Conservation (phyloP, 2,888 invertebrate genomes). For the Chrysolina americana region DNA sequence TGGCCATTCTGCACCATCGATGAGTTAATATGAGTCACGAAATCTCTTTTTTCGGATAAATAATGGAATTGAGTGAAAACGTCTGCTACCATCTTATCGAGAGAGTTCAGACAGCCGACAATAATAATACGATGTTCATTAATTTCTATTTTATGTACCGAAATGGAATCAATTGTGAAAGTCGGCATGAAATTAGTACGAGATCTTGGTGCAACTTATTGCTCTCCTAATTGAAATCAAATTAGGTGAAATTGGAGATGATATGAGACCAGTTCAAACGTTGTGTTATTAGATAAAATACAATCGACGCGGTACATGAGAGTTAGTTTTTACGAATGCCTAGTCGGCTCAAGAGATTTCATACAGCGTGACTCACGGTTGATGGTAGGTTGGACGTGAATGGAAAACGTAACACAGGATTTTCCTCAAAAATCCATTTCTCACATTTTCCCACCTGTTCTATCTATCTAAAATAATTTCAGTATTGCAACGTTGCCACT, state of each 20-base stretch:
- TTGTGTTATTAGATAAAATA: not conserved
- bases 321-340: no score
- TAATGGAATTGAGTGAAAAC: not conserved
- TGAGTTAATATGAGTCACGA: not conserved
- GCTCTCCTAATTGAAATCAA: conserved; percentile 19
- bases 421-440: no score
- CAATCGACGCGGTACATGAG: no score
- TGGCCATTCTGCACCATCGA: not conserved
- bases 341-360: no score
- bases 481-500: no score
- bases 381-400: no score
- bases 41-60: conserved; percentile 14
- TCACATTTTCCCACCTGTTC: no score
- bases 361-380: no score
- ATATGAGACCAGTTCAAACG: not conserved
- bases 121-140: conserved; percentile 6
- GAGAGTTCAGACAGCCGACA: not conserved
- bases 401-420: no score
- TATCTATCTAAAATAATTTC: no score
- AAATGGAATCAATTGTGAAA: conserved; percentile 22
- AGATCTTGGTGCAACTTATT: conserved; percentile 19
- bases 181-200: conserved; percentile 23
- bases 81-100: not conserved
- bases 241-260: conserved; percentile 19
- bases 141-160: conserved; percentile 22